Evolutionary conservation across 2,113 vertebrate species (phyloP).

Genomic region (Sus scrofa): DNA sequence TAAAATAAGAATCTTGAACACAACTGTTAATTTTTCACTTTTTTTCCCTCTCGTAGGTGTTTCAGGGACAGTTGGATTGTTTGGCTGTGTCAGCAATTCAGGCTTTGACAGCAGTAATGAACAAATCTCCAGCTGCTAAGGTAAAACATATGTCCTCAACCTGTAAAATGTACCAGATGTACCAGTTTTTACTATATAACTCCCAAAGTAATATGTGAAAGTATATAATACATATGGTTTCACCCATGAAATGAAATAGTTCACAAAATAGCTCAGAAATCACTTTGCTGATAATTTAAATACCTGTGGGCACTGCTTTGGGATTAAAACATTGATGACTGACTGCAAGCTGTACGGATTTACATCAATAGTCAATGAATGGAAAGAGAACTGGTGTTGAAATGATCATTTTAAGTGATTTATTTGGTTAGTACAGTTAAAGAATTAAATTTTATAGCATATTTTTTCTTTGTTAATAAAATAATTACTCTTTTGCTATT

Average conservation of each 20-base stretch:
- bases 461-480: slow-evolving; percentile 52
- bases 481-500: not conserved
- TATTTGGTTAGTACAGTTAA: slow-evolving; percentile 25
- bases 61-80: slow-evolving; percentile 95
- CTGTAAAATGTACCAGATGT: slow-evolving; percentile 43
- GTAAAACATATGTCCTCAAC: slow-evolving; percentile 81
- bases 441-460: slow-evolving; percentile 7
- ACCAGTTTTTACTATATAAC: not conserved
- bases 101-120: slow-evolving; percentile 97
- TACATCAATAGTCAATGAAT: not conserved
- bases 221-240: not conserved
- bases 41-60: slow-evolving; percentile 89
- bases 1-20: not conserved
- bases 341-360: not conserved
- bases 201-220: slow-evolving; percentile 21
- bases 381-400: not conserved
- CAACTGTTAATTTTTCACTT: slow-evolving; percentile 71
- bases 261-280: slow-evolving; percentile 46
- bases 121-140: slow-evolving; percentile 98
- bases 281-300: slow-evolving; percentile 56
- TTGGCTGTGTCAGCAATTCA: slow-evolving; percentile 97
- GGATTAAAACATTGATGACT: slow-evolving; percentile 1
- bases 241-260: slow-evolving; percentile 50
- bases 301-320: not conserved
- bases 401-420: slow-evolving; percentile 14